phyloP scores from a whole-genome alignment of 2,797 vertebrate species.

The Cacajao melanocephalus region DNA sequence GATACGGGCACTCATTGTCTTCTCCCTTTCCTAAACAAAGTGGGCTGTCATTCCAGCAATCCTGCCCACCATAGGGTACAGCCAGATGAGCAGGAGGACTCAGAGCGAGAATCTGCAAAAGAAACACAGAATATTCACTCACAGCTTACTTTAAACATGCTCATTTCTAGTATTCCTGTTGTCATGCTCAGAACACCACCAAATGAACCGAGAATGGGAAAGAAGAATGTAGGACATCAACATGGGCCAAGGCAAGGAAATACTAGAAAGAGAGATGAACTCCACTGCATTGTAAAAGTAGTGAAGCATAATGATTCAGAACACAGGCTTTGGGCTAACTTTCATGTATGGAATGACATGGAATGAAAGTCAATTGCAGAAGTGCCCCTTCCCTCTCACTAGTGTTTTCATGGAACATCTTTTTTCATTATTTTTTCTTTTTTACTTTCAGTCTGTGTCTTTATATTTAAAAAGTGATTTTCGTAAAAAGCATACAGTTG shows the following conservation, averaged over 20 bases:
- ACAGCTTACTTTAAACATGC: neutral
- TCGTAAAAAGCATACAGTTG: neutral
- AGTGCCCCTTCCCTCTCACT: neutral
- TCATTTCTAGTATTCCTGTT: neutral
- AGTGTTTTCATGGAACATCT: neutral
- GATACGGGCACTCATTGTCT: neutral
- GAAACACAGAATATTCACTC: neutral
- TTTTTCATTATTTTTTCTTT: neutral
- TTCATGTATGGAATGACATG: neutral
- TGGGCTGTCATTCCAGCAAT: neutral
- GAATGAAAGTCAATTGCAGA: neutral
- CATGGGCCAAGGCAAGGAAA: neutral
- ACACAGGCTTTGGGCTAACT: neutral
- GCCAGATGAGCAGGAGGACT: neutral
- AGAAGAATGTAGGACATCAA: neutral
- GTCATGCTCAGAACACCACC: neutral
- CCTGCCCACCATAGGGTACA: neutral
- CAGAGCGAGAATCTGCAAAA: neutral
- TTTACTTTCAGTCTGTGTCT: neutral
- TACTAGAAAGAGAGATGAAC: neutral
- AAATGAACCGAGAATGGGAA: neutral
- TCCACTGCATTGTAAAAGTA: neutral
- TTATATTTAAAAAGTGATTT: neutral
- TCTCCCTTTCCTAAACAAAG: neutral
- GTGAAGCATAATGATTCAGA: neutral